These are phyloP conservation scores for Rapana venosa DNA, from an alignment of 2,888 invertebrate genomes.

Conservation along the genomic window DNA sequence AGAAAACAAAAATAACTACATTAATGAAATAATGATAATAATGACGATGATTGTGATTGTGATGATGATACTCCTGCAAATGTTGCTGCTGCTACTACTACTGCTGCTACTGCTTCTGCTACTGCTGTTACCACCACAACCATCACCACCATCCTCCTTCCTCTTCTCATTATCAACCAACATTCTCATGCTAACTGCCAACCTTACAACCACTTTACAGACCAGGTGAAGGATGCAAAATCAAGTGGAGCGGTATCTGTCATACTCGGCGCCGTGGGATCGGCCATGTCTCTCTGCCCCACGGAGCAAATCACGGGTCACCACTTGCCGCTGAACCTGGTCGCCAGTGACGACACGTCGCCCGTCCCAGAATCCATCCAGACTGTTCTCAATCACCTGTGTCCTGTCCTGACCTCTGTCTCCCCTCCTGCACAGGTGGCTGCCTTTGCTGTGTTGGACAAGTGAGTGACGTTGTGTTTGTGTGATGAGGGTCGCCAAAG, in stretches of 20 bases:
- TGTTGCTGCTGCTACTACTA: too few relatives aligned
- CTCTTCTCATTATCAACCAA: too few relatives aligned
- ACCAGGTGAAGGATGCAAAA: constrained; percentile 9
- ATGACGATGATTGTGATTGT: too few relatives aligned
- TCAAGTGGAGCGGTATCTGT: constrained; percentile 24
- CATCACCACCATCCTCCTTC: too few relatives aligned
- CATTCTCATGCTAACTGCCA: too few relatives aligned
- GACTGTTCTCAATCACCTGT: constrained; percentile 73
- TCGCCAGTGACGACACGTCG: constrained; percentile 68
- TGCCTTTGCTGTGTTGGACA: constrained; percentile 69
- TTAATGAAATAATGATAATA: too few relatives aligned
- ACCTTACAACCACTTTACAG: background rate
- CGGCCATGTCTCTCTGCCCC: constrained; percentile 64
- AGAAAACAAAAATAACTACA: too few relatives aligned
- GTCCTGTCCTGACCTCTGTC: constrained; percentile 67
- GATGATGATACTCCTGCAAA: too few relatives aligned
- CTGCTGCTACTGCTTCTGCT: too few relatives aligned
- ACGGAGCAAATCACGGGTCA: constrained; percentile 62
- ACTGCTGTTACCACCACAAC: too few relatives aligned
- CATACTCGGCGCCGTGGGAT: constrained; percentile 58
- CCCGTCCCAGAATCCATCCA: constrained; percentile 72
- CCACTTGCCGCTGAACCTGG: constrained; percentile 70
- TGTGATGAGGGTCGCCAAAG: background rate
- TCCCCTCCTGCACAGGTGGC: constrained; percentile 66
- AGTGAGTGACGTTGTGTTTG: constrained; percentile 52